These are phyloP conservation scores for Zapus hudsonius DNA, from an alignment of 2,113 vertebrate species.

Conservation along the genomic window DNA sequence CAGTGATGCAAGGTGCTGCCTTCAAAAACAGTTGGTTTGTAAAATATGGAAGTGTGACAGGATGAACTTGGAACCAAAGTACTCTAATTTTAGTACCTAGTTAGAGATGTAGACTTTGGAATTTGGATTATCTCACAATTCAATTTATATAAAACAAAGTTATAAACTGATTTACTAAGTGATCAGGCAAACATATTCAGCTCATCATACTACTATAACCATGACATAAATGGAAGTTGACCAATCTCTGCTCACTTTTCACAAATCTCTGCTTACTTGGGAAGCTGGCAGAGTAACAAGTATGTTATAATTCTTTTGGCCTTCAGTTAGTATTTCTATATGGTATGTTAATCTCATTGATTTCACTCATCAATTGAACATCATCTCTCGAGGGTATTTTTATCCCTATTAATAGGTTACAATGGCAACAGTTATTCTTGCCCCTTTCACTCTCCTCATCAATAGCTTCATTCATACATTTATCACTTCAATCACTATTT, in stretches of 20 bases:
- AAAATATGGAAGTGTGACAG: neutral
- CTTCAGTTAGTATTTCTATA: neutral
- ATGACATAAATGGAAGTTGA: neutral
- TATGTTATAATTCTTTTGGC: neutral
- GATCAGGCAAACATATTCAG: constrained; percentile 33
- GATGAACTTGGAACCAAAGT: neutral
- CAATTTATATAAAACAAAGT: constrained; percentile 30
- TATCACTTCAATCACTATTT: neutral
- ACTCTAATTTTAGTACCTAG: constrained; percentile 40
- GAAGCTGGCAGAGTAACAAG: neutral
- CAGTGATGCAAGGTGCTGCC: too few species aligned
- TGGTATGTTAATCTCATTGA: neutral
- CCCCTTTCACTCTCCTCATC: neutral
- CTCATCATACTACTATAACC: constrained; percentile 20
- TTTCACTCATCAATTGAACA: neutral
- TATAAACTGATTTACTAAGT: constrained; percentile 44
- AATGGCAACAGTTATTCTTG: neutral
- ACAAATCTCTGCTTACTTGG: neutral
- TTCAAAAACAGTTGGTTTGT: neutral
- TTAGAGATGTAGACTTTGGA: neutral
- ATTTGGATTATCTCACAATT: constrained; percentile 39
- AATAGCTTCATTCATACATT: neutral
- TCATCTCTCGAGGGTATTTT: neutral
- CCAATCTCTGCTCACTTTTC: neutral
- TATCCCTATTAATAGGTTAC: neutral